These are phyloP conservation scores for Drosophila kikkawai DNA, from an alignment of 1,140 invertebrate species.

Conservation along the genomic window DNA sequence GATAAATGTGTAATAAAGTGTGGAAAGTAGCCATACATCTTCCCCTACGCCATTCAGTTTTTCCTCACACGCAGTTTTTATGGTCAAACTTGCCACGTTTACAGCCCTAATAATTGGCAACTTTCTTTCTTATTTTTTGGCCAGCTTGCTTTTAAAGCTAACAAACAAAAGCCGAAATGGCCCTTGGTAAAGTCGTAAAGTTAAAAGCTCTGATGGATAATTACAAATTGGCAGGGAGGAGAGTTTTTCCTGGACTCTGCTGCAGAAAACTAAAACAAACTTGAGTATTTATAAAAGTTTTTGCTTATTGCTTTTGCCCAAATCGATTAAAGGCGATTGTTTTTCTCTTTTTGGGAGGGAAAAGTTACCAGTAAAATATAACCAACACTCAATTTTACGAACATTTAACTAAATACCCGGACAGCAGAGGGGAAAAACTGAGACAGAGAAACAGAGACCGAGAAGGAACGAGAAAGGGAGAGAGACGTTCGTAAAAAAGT, in stretches of 20 bases:
- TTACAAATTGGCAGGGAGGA: constrained; percentile 50
- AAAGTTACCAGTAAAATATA: constrained; percentile 70
- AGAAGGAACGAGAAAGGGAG: constrained; percentile 3
- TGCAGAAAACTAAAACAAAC: constrained; percentile 59
- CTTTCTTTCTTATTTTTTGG: constrained; percentile 22
- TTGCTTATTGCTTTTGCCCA: constrained; percentile 73
- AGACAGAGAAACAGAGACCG: constrained; percentile 7
- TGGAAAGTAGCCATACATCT: not conserved
- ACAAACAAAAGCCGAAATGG: constrained; percentile 32
- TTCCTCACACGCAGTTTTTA: constrained; percentile 35
- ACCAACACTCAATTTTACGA: constrained; percentile 79
- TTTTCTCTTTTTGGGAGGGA: constrained; percentile 22
- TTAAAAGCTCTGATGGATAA: constrained; percentile 61
- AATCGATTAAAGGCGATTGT: constrained; percentile 73
- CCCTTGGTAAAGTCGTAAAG: constrained; percentile 74
- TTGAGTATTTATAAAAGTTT: constrained; percentile 75
- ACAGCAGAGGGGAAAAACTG: constrained; percentile 12
- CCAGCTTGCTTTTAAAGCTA: constrained; percentile 35
- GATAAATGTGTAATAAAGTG: constrained; percentile 14
- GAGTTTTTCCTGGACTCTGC: constrained; percentile 10
- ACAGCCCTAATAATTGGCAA: constrained; percentile 60
- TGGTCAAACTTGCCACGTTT: constrained; percentile 46
- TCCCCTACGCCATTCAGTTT: not conserved
- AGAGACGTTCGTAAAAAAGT: constrained; percentile 70
- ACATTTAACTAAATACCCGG: constrained; percentile 80